Base-by-base conservation (phyloP, 2,113 vertebrate species). In the Tetrao urogallus region DNA sequence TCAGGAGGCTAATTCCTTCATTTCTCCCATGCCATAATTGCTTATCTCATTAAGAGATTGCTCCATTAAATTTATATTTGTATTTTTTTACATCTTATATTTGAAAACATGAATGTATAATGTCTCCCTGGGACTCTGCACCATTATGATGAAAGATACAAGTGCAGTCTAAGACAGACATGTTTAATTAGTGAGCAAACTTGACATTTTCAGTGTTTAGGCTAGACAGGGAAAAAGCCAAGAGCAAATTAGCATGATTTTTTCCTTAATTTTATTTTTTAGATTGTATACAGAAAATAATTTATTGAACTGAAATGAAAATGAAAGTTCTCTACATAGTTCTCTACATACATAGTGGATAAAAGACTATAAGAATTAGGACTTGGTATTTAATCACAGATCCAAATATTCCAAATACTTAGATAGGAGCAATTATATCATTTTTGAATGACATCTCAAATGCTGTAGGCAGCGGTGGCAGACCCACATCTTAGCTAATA, bases 181-280 rank as follows among this genome's bases (percentile, higher is more conserved):
- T 95, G 92, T 96, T 98, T 98, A 98, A 98, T 98, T 98, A 98
- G 97, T 94, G 96, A 94, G 95, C 95, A 97, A 97, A 97, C 96
- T 96, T 98, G 97, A 97, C 97, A 98, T 98, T 98, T 98, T 94
- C 97, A 96, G 70, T 96, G 94, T 97, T 97, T 97, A 96, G 94
- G 96, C 93, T 88, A 97, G 96, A 95, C 88, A 95, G 77, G 76
- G 71, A 80, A 92, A 97, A 96, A 98, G 96, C 94, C 92, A 86
- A 96, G 82, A 95, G 95, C 96, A 96, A 97, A 97, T 85, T 52
- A 64, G 65, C 72, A 30, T 82, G 84, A 17, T 86, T 27, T 36
- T 43, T 66, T 70, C 36, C 36, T 27, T 12, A 5, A 82, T 76
- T 91, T 87, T 52, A 85, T 92, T 78, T 91, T 78, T 76, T 18